A percentile compares a stretch with the other conserved stretches of the same genome.
Evolutionary conservation across 2,888 invertebrate species (phyloP).

Genomic region (Phania funesta): DNA sequence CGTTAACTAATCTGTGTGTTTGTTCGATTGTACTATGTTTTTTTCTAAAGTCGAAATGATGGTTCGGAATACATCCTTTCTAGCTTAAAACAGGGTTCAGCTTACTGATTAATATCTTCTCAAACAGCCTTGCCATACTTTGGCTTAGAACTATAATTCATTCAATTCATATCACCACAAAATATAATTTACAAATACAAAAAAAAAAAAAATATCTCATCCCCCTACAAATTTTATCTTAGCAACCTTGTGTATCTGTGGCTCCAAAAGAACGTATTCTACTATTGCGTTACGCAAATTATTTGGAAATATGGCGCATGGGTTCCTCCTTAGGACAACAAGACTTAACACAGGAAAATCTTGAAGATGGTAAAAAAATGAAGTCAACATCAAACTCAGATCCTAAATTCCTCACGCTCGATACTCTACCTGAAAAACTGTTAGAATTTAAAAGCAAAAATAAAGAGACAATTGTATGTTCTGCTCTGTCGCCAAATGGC

Average conservation of each 20-base stretch:
- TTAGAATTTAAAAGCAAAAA: conserved; percentile 85
- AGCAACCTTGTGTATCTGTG: conserved; percentile 82
- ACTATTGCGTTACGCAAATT: conserved; percentile 83
- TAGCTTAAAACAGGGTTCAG: too few relatives aligned
- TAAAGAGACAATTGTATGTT: conserved; percentile 85
- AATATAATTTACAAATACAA: too few relatives aligned
- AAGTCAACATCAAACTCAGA: conserved; percentile 1
- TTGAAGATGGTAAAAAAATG: not conserved
- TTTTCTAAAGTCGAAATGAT: too few relatives aligned
- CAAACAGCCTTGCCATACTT: too few relatives aligned
- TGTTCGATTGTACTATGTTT: too few relatives aligned
- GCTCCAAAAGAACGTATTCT: conserved; percentile 82
- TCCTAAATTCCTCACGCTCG: conserved; percentile 66
- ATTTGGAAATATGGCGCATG: conserved; percentile 85
- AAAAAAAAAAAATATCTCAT: not conserved
- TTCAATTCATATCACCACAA: too few relatives aligned
- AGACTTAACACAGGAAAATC: conserved; percentile 50
- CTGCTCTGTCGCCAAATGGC: conserved; percentile 86
- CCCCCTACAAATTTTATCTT: conserved; percentile 54
- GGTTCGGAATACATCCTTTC: too few relatives aligned
- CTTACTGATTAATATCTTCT: too few relatives aligned
- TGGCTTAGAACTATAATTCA: too few relatives aligned
- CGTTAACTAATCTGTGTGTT: too few relatives aligned
- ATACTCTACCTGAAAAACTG: conserved; percentile 84
- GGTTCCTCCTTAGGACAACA: conserved; percentile 77